Percentiles rank a stretch among this genome's conserved stretches.
Conservation (phyloP, 2,888 invertebrate genomes). For the Oscheius sp. region DNA sequence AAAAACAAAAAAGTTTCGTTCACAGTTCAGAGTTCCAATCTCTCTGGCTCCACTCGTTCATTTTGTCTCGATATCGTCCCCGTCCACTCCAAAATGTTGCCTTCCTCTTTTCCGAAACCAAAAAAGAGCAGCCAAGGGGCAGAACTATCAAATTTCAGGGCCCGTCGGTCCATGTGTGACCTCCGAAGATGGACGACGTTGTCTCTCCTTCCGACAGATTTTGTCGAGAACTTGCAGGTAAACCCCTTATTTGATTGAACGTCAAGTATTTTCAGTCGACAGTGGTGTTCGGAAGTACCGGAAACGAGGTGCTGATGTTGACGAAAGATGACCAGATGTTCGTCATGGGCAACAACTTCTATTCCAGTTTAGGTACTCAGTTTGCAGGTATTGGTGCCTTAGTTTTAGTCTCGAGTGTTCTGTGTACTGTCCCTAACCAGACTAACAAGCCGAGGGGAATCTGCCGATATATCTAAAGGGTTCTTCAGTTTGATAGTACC, state of each 20-base stretch:
- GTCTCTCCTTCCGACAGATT: slow-evolving; percentile 77
- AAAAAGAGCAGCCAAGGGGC: neutral
- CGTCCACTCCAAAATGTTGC: neutral
- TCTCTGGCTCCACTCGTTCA: neutral
- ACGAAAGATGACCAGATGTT: slow-evolving; percentile 78
- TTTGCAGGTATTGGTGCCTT: slow-evolving; percentile 24
- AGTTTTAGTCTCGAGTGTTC: slow-evolving; percentile 10
- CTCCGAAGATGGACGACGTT: slow-evolving; percentile 79
- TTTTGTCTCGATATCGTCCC: neutral
- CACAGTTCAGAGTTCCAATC: neutral
- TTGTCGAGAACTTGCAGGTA: slow-evolving; percentile 75
- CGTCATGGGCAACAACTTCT: slow-evolving; percentile 78
- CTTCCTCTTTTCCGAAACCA: neutral
- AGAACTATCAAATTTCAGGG: slow-evolving; percentile 29
- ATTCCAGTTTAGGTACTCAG: slow-evolving; percentile 77
- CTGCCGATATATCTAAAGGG: too few relatives aligned
- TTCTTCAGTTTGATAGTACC: too few relatives aligned
- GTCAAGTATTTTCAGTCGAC: slow-evolving; percentile 16
- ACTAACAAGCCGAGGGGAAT: too few relatives aligned
- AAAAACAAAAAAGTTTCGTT: neutral
- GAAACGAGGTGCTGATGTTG: slow-evolving; percentile 79
- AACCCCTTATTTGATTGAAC: neutral
- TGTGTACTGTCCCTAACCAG: neutral
- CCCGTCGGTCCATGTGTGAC: slow-evolving; percentile 41
- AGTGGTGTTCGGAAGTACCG: slow-evolving; percentile 74